phyloP scores from a whole-genome alignment of 2,113 vertebrate species.

The Psittacula cyanocephala region DNA sequence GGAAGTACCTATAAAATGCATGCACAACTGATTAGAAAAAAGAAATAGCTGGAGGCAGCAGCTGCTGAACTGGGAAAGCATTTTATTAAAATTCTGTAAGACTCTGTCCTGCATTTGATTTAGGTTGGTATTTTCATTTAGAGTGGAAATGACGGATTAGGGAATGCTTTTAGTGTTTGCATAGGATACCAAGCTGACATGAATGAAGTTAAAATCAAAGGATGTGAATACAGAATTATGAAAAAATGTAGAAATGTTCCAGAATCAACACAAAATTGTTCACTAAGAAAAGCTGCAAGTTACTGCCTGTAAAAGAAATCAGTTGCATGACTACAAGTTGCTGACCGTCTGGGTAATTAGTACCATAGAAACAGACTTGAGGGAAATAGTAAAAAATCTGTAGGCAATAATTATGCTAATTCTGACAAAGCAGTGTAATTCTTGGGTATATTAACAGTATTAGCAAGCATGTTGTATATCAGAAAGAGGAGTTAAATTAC shows the following conservation, averaged over 20 bases:
- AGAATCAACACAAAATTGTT: background rate
- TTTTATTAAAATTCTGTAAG: background rate
- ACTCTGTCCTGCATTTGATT: background rate
- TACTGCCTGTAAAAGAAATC: background rate
- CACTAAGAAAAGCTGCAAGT: background rate
- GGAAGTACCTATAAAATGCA: background rate
- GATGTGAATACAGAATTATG: background rate
- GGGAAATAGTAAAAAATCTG: rapidly evolving
- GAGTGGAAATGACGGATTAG: background rate
- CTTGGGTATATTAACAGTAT: background rate
- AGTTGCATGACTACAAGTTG: background rate
- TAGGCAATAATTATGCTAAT: background rate
- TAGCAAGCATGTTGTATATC: background rate
- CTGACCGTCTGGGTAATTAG: background rate
- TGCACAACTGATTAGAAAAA: background rate
- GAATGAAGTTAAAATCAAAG: background rate
- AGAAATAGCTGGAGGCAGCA: constrained; percentile 12
- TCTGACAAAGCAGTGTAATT: background rate
- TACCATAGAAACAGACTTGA: background rate
- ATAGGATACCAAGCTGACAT: background rate
- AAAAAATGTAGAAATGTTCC: background rate
- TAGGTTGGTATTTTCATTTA: constrained; percentile 3
- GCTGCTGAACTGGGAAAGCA: background rate
- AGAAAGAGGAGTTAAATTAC: background rate
- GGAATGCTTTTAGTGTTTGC: background rate